Conservation (phyloP, 1,140 invertebrate genomes). For the Drosophila yakuba region DNA sequence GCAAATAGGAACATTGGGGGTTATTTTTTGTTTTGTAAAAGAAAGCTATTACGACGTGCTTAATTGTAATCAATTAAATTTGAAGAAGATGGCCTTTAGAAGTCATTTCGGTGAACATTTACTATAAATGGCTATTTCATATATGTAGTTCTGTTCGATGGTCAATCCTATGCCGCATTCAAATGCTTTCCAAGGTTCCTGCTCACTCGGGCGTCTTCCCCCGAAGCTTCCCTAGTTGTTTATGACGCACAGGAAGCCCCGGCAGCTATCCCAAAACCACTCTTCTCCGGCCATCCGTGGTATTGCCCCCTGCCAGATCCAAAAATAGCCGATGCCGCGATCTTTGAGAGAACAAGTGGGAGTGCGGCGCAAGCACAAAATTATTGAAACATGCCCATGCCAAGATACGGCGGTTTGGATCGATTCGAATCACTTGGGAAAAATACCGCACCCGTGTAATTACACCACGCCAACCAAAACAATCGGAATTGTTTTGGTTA, state of each 20-base stretch:
- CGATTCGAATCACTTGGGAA: slow-evolving; percentile 15
- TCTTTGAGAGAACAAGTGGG: slow-evolving; percentile 28
- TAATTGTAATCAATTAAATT: background rate
- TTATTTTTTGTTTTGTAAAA: background rate
- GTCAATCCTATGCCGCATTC: too few relatives aligned
- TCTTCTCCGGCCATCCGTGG: slow-evolving; percentile 30
- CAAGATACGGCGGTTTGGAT: slow-evolving; percentile 13
- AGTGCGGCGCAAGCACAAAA: slow-evolving; percentile 63
- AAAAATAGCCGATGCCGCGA: slow-evolving; percentile 36
- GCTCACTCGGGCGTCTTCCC: slow-evolving; percentile 13
- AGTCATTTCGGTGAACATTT: background rate
- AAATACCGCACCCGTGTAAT: slow-evolving; percentile 53
- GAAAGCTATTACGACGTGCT: background rate
- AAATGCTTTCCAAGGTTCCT: slow-evolving; percentile 12
- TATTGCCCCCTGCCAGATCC: slow-evolving; percentile 45
- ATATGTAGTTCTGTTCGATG: too few relatives aligned
- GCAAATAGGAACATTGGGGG: slow-evolving; percentile 17
- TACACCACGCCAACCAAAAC: slow-evolving; percentile 46
- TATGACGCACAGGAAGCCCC: slow-evolving; percentile 50
- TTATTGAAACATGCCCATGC: slow-evolving; percentile 65
- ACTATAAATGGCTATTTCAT: too few relatives aligned
- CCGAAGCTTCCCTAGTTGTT: background rate
- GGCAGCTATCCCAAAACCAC: slow-evolving; percentile 19
- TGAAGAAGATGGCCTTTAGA: background rate
- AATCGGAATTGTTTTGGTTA: slow-evolving; percentile 32